Conservation (phyloP, 2,888 invertebrate genomes). For the Dioctria linearis region DNA sequence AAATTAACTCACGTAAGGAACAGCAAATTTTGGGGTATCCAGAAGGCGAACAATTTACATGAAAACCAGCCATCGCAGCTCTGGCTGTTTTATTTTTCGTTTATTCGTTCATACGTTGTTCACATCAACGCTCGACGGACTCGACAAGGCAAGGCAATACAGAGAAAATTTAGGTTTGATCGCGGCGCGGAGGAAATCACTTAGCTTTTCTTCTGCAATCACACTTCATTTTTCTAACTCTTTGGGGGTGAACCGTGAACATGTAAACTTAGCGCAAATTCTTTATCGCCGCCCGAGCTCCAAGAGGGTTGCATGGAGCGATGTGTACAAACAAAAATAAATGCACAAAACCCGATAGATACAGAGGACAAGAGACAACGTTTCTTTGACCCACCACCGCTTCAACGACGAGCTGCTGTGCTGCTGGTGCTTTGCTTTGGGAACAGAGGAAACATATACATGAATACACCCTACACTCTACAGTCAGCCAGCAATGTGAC, state of each 20-base stretch:
- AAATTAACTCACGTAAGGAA: conserved; percentile 50
- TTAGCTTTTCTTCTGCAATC: conserved; percentile 31
- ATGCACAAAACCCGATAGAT: conserved; percentile 43
- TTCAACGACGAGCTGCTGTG: conserved; percentile 35
- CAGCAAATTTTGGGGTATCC: conserved; percentile 28
- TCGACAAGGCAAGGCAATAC: conserved; percentile 13
- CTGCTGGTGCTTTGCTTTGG: conserved; percentile 9
- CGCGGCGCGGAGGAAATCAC: conserved; percentile 45
- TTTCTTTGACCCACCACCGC: conserved; percentile 51
- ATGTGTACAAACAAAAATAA: conserved; percentile 53
- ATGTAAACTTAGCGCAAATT: conserved; percentile 50
- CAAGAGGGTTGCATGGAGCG: conserved; percentile 36
- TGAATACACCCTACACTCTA: not conserved
- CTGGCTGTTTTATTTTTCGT: conserved; percentile 7
- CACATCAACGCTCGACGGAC: not conserved
- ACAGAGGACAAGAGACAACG: conserved; percentile 24
- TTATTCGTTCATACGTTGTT: conserved; percentile 1
- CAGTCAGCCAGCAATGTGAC: conserved; percentile 12
- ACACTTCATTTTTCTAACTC: not conserved
- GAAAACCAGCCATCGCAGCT: conserved; percentile 37
- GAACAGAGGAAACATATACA: not conserved
- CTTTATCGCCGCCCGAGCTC: conserved; percentile 35
- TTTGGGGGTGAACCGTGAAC: conserved; percentile 21
- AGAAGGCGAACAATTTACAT: conserved; percentile 40
- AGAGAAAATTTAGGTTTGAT: conserved; percentile 45